Evolutionary conservation across 2,797 vertebrate species (phyloP).

Genomic region (Alauda arvensis): DNA sequence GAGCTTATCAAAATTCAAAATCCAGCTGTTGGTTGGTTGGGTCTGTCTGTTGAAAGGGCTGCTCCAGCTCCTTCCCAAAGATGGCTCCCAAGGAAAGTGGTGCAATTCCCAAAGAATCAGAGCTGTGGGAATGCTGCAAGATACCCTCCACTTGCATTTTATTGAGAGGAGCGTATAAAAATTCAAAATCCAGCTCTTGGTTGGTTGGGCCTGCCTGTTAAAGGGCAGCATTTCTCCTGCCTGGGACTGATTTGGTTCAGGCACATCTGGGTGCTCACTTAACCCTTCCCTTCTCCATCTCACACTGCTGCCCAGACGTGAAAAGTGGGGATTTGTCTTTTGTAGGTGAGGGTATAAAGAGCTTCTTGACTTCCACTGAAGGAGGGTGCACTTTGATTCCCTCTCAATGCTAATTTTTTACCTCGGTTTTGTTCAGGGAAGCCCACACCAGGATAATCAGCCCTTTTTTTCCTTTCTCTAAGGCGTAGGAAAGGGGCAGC

Average conservation of each 20-base stretch:
- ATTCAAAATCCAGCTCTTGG: slow-evolving; percentile 38
- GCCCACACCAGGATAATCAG: background rate
- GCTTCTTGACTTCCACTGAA: slow-evolving; percentile 10
- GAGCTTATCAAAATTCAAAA: slow-evolving; percentile 35
- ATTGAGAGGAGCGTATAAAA: slow-evolving; percentile 10
- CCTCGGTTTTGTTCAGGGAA: background rate
- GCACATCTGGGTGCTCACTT: slow-evolving; percentile 53
- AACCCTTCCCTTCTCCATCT: slow-evolving; percentile 11
- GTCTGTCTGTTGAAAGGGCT: background rate
- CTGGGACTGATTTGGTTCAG: slow-evolving; percentile 20
- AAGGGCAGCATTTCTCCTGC: background rate
- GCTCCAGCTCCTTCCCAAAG: background rate
- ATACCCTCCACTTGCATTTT: slow-evolving; percentile 28
- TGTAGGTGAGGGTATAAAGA: slow-evolving; percentile 9
- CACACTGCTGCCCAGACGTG: background rate
- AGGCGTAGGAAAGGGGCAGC: background rate
- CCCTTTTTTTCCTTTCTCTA: background rate
- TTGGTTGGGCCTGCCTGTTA: background rate
- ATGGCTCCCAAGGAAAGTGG: background rate
- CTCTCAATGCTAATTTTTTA: background rate
- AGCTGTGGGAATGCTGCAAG: slow-evolving; percentile 26
- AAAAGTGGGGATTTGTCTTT: slow-evolving; percentile 19
- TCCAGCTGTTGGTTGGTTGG: slow-evolving; percentile 21
- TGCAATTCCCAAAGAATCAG: background rate
- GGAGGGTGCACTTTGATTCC: background rate